phyloP scores from a whole-genome alignment of 2,888 invertebrate genomes.

The Drosophila algonquin region DNA sequence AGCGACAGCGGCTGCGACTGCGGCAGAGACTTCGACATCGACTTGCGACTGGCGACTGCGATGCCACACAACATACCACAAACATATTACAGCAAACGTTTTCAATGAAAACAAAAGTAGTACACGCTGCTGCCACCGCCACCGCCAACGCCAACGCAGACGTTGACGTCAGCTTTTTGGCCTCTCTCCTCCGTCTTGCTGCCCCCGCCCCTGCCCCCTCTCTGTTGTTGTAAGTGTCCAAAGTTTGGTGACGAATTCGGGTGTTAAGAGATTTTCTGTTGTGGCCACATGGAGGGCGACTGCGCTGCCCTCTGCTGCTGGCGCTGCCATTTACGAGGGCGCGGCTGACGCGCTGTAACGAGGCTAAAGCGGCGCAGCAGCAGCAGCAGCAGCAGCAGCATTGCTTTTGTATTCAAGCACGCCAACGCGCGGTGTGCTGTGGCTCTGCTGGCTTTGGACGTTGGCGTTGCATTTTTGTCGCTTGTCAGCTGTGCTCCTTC shows the following conservation, averaged over 20 bases:
- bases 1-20: constrained; percentile 24
- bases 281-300: constrained; percentile 56
- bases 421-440: constrained; percentile 44
- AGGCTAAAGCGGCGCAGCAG: constrained; percentile 64
- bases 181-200: not conserved
- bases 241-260: constrained; percentile 67
- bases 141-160: constrained; percentile 31
- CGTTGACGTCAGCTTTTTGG: constrained; percentile 37
- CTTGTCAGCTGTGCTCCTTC: constrained; percentile 20
- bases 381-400: constrained; percentile 7
- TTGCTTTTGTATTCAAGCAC: constrained; percentile 22
- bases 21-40: constrained; percentile 1
- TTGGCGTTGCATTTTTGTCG: constrained; percentile 62
- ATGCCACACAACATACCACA: constrained; percentile 58
- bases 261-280: constrained; percentile 35
- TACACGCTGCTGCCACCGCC: constrained; percentile 64
- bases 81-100: constrained; percentile 78
- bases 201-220: not conserved
- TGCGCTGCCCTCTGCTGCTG: constrained; percentile 22
- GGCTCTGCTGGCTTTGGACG: constrained; percentile 31
- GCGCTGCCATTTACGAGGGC: constrained; percentile 61
- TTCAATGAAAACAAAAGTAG: constrained; percentile 78
- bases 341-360: constrained; percentile 69
- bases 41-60: constrained; percentile 18
- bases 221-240: constrained; percentile 34